A percentile compares a stretch with the other conserved stretches of the same genome.
Conservation (phyloP, 2,797 vertebrate genomes). For the Sebastes nivosus region DNA sequence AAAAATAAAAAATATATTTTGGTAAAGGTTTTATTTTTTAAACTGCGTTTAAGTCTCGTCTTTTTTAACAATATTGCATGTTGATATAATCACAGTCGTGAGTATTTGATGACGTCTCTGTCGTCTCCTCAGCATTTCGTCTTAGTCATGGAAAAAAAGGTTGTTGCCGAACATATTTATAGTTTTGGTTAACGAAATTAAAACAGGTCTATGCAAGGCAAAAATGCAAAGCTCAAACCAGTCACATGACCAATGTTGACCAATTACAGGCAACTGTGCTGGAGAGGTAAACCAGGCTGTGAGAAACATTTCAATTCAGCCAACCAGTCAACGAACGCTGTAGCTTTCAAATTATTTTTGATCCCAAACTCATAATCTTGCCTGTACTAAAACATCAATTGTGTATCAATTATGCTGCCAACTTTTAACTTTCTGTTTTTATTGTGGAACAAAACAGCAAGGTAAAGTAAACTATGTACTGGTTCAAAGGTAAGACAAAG, state of each 20-base stretch:
- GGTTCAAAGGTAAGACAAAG: background rate
- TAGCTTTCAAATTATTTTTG: background rate
- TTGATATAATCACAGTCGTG: no score
- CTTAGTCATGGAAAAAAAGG: no score
- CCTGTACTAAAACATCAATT: background rate
- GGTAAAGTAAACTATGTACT: background rate
- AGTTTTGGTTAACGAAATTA: no score
- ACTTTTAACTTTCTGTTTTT: background rate
- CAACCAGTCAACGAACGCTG: background rate
- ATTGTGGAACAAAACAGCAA: background rate
- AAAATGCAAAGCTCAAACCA: background rate
- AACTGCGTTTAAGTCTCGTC: no score
- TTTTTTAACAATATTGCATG: no score
- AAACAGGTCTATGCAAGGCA: no score
- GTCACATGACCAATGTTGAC: background rate
- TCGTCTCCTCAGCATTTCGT: no score
- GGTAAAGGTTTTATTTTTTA: no score
- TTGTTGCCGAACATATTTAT: no score
- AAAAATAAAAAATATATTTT: no score
- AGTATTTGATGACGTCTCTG: no score
- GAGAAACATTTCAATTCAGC: background rate
- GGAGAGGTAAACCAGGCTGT: background rate
- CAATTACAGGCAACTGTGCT: background rate
- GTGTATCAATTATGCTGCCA: background rate
- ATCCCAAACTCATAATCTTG: background rate